Base-by-base conservation (phyloP, 2,797 vertebrate genomes). In the Artibeus lituratus region DNA sequence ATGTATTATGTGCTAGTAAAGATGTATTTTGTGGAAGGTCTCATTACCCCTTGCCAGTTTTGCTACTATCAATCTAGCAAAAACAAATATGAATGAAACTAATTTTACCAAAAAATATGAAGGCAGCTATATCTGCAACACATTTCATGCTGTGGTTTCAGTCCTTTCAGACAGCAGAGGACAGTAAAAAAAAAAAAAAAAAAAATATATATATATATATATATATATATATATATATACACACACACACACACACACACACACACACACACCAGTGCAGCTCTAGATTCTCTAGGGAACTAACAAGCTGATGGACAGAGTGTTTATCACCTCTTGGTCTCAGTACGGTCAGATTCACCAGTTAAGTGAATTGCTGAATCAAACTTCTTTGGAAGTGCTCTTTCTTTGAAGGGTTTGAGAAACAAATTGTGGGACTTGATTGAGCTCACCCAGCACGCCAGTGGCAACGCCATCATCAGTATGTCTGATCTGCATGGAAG, bases 11-110 rank as follows among this genome's bases (percentile, higher is more conserved):
- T 80, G 57, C 44, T 94, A 51, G 37, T 81, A 78, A 95, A 96
- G 83, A 84, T 9, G 15, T 24, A 91, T 94, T 89, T 65, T 87
- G 19, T 90, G 77, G 86, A 95, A 91, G 26, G 80, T 96, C 72
- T 96, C 80, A 94, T 95, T 95, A 93, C 84, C 53, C 90, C 55
- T 92, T 91, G 53, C 76, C 87, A 94, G 81, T 77, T 94, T 95
- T 74, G 47, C 93, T 90, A 32, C 87, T 85, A 97, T 93, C 82
- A 77, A 82, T 95, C 96, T 97, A 94, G 55, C 59, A 90, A 95
- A 94, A 95, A 32, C 93, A 96, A 91, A 84, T 76, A 89, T 12
- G 89, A 95, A 92, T 70, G 93, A 93, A 97, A 96, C 80, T 91
- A 83, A 97, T 86, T 94, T 95, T 81, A 90, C 26, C n/a, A 49